Percentiles rank a stretch among this genome's conserved stretches.
These are phyloP conservation scores for Bombus superbus DNA, from an alignment of 1,140 invertebrate genomes.

Conservation along the genomic window DNA sequence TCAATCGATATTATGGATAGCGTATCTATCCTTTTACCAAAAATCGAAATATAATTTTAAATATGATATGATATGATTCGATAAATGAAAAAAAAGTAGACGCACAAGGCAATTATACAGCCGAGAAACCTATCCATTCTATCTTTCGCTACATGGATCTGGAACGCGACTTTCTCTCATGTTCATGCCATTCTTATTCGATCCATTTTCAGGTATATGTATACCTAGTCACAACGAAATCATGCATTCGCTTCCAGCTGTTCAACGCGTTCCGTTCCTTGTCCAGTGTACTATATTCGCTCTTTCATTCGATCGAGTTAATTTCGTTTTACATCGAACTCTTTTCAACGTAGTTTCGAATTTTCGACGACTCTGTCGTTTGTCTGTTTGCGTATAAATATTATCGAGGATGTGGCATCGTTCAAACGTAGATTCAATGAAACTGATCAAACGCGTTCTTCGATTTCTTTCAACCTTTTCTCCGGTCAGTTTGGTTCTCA, in stretches of 20 bases:
- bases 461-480: background rate
- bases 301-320: background rate
- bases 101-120: background rate
- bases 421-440: background rate
- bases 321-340: background rate
- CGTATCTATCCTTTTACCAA: background rate
- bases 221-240: background rate
- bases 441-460: background rate
- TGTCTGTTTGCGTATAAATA: background rate
- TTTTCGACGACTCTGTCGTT: background rate
- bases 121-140: background rate
- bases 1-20: background rate
- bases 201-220: slow-evolving; percentile 3
- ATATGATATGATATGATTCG: too few relatives aligned
- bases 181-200: slow-evolving; percentile 4
- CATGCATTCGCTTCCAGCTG: background rate
- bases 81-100: background rate
- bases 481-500: background rate
- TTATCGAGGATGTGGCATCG: background rate
- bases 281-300: slow-evolving; percentile 16
- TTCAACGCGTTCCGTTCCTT: slow-evolving; percentile 17
- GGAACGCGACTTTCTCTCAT: slow-evolving; percentile 64
- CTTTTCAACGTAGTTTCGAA: too few relatives aligned
- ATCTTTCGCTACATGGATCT: slow-evolving; percentile 1
- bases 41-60: background rate